phyloP scores from a whole-genome alignment of 2,888 invertebrate genomes.

The Xiphydria camelus region DNA sequence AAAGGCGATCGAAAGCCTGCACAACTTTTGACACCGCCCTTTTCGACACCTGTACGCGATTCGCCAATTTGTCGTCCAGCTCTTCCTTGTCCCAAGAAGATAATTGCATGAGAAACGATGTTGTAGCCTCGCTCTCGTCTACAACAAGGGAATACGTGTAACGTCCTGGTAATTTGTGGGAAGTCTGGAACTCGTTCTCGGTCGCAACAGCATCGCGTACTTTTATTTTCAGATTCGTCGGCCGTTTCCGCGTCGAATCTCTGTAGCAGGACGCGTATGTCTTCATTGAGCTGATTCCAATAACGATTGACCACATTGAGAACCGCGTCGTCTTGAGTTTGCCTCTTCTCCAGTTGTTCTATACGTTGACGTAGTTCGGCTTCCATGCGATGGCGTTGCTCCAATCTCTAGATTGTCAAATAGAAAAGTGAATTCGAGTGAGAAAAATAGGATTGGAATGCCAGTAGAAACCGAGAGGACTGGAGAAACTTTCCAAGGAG shows the following conservation, averaged over 20 bases:
- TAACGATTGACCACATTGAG: conserved; percentile 96
- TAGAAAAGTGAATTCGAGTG: no score
- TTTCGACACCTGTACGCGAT: conserved; percentile 94
- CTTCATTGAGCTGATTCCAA: conserved; percentile 97
- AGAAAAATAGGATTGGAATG: no score
- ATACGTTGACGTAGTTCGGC: conserved; percentile 86
- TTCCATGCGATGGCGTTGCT: conserved; percentile 87
- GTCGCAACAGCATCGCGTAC: no score
- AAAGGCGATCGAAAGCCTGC: conserved; percentile 93
- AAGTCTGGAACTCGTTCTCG: no score
- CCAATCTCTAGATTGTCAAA: conserved; percentile 69
- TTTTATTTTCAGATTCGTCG: conserved; percentile 93
- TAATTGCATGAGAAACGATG: conserved; percentile 91
- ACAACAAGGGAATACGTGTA: conserved; percentile 34
- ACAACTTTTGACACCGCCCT: conserved; percentile 95
- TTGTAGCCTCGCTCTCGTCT: conserved; percentile 96
- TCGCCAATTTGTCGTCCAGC: conserved; percentile 91
- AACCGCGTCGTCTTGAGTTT: conserved; percentile 96
- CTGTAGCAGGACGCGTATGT: conserved; percentile 90
- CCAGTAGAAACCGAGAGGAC: no score
- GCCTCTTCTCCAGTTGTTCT: conserved; percentile 91
- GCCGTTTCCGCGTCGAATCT: conserved; percentile 97
- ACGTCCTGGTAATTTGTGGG: not conserved
- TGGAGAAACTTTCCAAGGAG: no score
- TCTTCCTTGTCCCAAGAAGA: conserved; percentile 99